Evolutionary conservation across 2,888 invertebrate genomes (phyloP), one percentile per base, ranked within the genome.

Genomic region (Coremacera marginata): DNA sequence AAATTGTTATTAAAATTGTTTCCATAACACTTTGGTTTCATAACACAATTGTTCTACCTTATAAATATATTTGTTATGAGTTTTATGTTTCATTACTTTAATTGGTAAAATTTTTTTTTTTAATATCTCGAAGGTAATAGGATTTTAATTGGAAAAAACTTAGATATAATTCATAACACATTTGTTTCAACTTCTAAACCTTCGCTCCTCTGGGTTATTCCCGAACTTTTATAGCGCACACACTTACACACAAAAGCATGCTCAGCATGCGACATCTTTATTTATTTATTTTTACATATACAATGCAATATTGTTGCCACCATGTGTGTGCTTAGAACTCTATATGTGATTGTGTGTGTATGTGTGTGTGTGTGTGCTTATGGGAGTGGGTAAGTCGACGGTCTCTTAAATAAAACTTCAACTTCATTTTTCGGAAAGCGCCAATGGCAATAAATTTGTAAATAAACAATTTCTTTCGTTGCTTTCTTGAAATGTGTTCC

Each of bases 391-490:
- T 77, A 68, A 72, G 76, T 76, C 71, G 77, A 77, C 76, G 76
- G 77, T 75, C 76, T 72, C 51, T 77, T 68, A 75, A 67, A 72
- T 55, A 75, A 67, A 72, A 71, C 52, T 49, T 70, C 68, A 74
- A 71, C 55, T 77, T 77, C 68, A 75, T 75, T 73, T 70, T 73
- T 75, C 57, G 77, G 57, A 70, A 68, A 75, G 76, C 77, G 75
- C 77, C 77, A 80, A 78, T 63, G 60, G 78, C 77, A 77, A 78
- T 80, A 80, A 80, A 80, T 80, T 80, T 67, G 67, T 75, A 78
- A 77, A 70, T 75, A 65, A 74, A 76, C 76, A 70, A 77, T 73
- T 73, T 76, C 70, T 68, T 74, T 31, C 27, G n/a, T 73, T 60
- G 55, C 19, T 31, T 7, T 67, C 51, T 60, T 52, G 16, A 34